Conservation (phyloP, 2,888 invertebrate genomes). For the Fragum sueziense region DNA sequence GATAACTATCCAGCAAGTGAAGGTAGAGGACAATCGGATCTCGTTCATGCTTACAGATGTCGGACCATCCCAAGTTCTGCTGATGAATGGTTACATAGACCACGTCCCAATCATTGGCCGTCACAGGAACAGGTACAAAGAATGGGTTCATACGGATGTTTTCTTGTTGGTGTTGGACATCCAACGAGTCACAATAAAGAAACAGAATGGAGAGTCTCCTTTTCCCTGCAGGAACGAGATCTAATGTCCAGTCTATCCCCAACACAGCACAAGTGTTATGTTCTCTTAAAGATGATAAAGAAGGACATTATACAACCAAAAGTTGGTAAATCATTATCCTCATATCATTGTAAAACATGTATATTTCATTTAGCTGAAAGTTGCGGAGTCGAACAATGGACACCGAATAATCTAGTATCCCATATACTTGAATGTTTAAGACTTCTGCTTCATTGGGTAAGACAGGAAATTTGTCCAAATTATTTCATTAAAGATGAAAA, state of each 20-base stretch:
- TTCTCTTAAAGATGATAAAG: no score
- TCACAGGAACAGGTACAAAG: background rate
- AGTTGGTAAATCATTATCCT: conserved; percentile 18
- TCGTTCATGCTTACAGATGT: background rate
- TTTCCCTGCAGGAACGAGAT: no score
- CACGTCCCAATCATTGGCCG: background rate
- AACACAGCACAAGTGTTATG: no score
- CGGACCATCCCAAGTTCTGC: no score
- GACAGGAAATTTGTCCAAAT: no score
- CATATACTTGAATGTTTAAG: no score
- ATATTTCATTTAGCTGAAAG: no score
- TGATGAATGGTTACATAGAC: background rate
- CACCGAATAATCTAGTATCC: background rate
- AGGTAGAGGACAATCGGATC: no score
- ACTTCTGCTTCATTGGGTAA: background rate
- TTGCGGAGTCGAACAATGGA: background rate
- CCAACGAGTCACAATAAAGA: background rate
- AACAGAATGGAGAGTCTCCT: background rate
- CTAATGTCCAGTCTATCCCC: no score
- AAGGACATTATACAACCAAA: conserved; percentile 5
- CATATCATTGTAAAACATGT: no score
- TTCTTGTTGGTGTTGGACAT: conserved; percentile 1
- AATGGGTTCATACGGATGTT: conserved; percentile 13
- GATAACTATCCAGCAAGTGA: no score
- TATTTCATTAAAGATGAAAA: no score